Evolutionary conservation across 2,113 vertebrate genomes (phyloP).

Genomic region (Pachycephala philippinensis): DNA sequence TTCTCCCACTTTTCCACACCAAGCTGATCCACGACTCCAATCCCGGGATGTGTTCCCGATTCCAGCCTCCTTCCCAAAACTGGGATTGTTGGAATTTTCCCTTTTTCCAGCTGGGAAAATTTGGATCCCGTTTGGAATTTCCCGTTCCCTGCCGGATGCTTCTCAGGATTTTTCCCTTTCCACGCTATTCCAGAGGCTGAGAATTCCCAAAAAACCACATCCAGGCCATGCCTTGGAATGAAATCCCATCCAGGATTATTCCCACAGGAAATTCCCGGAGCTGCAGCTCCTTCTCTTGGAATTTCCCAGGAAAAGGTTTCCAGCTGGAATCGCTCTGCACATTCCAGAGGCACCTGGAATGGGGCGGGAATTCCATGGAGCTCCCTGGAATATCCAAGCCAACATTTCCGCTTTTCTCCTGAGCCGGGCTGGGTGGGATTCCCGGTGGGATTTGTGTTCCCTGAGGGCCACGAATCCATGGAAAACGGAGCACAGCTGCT

Average conservation of each 20-base stretch:
- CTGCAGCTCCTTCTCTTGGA: background rate
- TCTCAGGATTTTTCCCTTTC: background rate
- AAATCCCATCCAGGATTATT: background rate
- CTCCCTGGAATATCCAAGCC: background rate
- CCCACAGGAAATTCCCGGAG: background rate
- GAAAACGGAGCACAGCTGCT: background rate
- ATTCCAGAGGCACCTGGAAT: background rate
- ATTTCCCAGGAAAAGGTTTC: background rate
- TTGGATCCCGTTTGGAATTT: background rate
- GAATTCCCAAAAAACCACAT: background rate
- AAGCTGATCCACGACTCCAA: background rate
- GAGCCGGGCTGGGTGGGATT: background rate
- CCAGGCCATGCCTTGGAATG: accelerated
- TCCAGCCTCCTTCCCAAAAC: background rate
- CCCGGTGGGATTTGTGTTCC: background rate
- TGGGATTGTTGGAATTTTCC: background rate
- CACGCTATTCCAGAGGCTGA: background rate
- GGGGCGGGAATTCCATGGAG: background rate
- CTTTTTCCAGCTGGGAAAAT: background rate
- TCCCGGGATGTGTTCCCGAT: background rate
- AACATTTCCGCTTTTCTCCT: background rate
- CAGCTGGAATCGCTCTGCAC: background rate
- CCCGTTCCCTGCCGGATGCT: background rate
- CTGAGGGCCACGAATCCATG: background rate
- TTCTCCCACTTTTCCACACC: background rate